Evolutionary conservation across 1,140 invertebrate genomes (phyloP).

Genomic region (Bombus cullumanus): DNA sequence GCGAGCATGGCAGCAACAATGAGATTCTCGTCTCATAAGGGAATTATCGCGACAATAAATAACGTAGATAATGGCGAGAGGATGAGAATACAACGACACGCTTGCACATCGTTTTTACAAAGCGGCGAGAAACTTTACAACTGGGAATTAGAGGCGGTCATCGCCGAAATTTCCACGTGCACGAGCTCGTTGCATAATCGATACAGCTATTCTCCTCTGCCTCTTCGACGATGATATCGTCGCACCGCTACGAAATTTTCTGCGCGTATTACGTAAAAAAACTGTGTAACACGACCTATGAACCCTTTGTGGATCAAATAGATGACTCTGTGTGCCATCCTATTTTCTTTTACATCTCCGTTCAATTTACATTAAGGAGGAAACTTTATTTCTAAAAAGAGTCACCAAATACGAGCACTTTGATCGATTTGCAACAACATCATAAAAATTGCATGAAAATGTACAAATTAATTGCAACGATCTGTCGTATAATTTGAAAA

Average conservation of each 20-base stretch:
- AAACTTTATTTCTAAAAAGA: background rate
- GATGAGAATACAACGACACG: background rate
- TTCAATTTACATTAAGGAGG: background rate
- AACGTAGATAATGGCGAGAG: constrained; percentile 9
- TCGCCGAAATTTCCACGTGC: background rate
- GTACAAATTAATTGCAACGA: no score
- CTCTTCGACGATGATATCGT: background rate
- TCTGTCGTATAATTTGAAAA: no score
- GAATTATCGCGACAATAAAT: constrained; percentile 42
- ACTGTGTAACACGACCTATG: background rate
- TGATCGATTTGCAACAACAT: no score
- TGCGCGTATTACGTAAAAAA: background rate
- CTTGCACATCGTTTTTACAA: background rate
- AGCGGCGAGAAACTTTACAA: background rate
- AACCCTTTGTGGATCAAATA: background rate
- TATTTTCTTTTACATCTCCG: background rate
- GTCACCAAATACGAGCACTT: background rate
- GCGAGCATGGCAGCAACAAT: background rate
- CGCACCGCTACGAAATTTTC: background rate
- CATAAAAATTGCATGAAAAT: background rate
- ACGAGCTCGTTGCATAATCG: background rate
- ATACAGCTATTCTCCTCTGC: background rate
- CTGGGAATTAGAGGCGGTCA: background rate
- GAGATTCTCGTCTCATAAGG: constrained; percentile 15
- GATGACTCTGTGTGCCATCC: background rate